Evolutionary conservation across 2,888 invertebrate species (phyloP), one percentile per base, ranked within the genome.

Genomic region (Thyatira batis): DNA sequence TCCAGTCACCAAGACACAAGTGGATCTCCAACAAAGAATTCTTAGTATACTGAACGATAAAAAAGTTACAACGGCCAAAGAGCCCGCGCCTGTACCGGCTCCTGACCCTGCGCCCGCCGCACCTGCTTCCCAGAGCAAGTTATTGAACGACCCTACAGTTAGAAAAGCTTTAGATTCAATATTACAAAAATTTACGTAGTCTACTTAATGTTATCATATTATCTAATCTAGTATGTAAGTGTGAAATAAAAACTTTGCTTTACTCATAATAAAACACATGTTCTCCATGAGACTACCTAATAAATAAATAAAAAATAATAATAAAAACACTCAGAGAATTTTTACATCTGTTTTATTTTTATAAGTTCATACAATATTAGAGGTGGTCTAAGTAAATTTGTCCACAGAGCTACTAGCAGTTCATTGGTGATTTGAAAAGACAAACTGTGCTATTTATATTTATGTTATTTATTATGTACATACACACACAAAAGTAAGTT

Each of bases 91-190:
- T 27, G 67, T 73, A n/a, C n/a, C n/a, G n/a, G n/a, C n/a, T n/a
- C n/a, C n/a, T n/a, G n/a, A n/a, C n/a, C n/a, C 63, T 84, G 0
- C 76, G 84, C 11, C 59, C 73, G 20, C 65, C 76, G 0, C 54
- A 68, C 2, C 62, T 78, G 1, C 74, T 78, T 0, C 76, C 0
- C 93, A 65, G 82, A 94, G 39, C 73, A 93, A 81, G 92, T 93
- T 97, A n/a, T 86, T 97, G 20, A 95, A 94, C 58, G 96, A 97
- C 80, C 95, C 95, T 0, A 95, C 95, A 1, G 95, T 97, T 10
- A 95, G 96, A 84, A 96, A 95, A 83, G 96, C 97, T 0, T 85
- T 97, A 51, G 96, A 97, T 75, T 95, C 95, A 55, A 87, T 94
- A 60, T 81, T 93, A 65, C 92, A 89, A 56, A 93, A 92, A 57